Evolutionary conservation across 2,797 vertebrate species (phyloP), one percentile per base, ranked within the genome.

Genomic region (Gallinago stenura): DNA sequence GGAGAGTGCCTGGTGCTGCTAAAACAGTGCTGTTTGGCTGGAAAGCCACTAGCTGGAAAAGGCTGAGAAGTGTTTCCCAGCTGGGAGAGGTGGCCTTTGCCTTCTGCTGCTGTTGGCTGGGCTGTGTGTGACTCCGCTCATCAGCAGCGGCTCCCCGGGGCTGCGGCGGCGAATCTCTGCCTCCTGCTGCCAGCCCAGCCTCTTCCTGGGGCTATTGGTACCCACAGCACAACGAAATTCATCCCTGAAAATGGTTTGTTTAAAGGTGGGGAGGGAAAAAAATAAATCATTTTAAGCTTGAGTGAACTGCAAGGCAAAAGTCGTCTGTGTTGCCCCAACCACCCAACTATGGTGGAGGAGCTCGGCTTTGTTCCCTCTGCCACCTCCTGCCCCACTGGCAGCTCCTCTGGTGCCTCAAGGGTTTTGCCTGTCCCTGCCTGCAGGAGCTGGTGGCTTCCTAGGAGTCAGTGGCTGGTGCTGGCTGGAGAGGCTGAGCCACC

Each of bases 301-400:
- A 43, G n/a, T 6, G 28, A 69, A 1, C 68, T 15, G 28, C 24
- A 43, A 43, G 39, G 21, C 1, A 2, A 9, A 26, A 43, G 37
- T 7, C 21, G 15, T 12, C 56, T 50, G 60, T 7, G 0, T 19
- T 35, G 60, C 28, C 60, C 56, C 35, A 31, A 3, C 20, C 15
- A 35, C 51, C 21, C 62, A 20, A 0, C 28, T 51, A 0, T 1
- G 11, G 71, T 1, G 13, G 22, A 21, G 64, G 33, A 70, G 45
- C 46, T 61, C 4, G 0, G 2, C 8, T 3, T 9, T 3, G 0
- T 39, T 54, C 61, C n/a, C 35, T 31, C 12, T 11, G 37, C 35
- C 30, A 1, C 41, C 35, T 50, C 28, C 82, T 28, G 35, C 31
- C 45, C 71, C 0, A 0, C 46, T 4, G 13, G 26, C 43, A 33